Base-by-base conservation (phyloP, 2,888 invertebrate species). In the Dolomedes plantarius region DNA sequence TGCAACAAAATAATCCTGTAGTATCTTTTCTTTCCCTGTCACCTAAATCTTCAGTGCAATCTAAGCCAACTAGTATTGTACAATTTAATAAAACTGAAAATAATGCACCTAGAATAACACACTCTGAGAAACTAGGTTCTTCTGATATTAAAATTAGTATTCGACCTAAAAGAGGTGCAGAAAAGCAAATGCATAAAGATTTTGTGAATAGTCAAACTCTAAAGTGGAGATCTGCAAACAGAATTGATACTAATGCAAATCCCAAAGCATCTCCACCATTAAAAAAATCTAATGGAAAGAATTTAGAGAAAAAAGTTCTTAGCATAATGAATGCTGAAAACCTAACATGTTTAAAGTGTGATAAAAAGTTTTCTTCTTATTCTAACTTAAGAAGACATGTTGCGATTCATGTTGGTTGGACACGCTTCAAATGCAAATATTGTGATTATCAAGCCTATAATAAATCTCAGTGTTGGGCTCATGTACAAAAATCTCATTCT, bases 371-470 rank as follows among this genome's bases (percentile, higher is more conserved):
- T 78, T 88, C 85, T 3, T 87, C 88, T 9, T 74, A 83, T 50
- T 89, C 89, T 93, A 95, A 95, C 90, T 95, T 96, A 0, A 94
- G 95, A 90, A 93, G 96, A 5, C 95, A 95, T 89, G 93, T 94
- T 91, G 94, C 94, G 0, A 90, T 91, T 2, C 95, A 95, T 90
- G 93, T 94, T 85, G 94, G 94, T 86, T 95, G 95, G 94, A 93
- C 94, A 89, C 93, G 95, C 32, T 96, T 94, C 90, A 94, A 94
- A 79, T 96, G 96, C 90, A 94, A 94, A 89, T 91, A 94, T 23
- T 96, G 96, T 91, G 76, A 86, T 41, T 89, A 88, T 62, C 85
- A 88, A 64, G 77, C 87, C 19, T 88, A 87, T 64, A 82, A 88
- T 32, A 86, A 86, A 41, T 86, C 88, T 1, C 82, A 88, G n/a